These are phyloP conservation scores for Drosophila colorata DNA, from an alignment of 2,888 invertebrate genomes.

Conservation along the genomic window DNA sequence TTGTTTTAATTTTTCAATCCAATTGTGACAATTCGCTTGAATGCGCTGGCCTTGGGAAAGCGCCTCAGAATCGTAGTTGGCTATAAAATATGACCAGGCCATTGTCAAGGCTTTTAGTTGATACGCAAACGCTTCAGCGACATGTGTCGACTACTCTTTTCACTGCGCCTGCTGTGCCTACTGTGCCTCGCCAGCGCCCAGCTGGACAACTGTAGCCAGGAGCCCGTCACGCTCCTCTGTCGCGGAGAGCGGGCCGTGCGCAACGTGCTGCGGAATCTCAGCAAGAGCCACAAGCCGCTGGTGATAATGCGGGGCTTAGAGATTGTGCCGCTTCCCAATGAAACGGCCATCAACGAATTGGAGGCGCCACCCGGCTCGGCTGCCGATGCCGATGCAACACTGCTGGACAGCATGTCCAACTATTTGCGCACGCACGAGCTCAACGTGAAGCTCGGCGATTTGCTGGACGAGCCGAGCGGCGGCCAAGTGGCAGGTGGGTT, in stretches of 20 bases:
- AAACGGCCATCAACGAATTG: conserved; percentile 61
- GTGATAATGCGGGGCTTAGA: conserved; percentile 83
- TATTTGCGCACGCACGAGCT: conserved; percentile 91
- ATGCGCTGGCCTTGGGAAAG: conserved; percentile 75
- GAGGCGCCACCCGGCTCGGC: conserved; percentile 16
- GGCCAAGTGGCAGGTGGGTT: conserved; percentile 52
- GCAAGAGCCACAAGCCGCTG: conserved; percentile 79
- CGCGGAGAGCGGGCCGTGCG: conserved; percentile 86
- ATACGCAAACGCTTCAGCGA: conserved; percentile 52
- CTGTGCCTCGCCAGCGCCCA: conserved; percentile 47
- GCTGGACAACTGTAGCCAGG: conserved; percentile 52
- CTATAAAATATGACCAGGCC: conserved; percentile 71
- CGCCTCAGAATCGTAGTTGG: conserved; percentile 37
- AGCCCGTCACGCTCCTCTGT: conserved; percentile 83
- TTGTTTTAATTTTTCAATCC: conserved; percentile 70
- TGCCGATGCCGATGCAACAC: conserved; percentile 35
- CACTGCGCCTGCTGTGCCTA: conserved; percentile 43
- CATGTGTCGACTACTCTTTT: conserved; percentile 51
- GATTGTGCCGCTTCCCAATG: conserved; percentile 74
- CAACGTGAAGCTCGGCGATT: conserved; percentile 89
- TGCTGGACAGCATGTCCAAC: conserved; percentile 87
- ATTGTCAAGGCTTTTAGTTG: conserved; percentile 73
- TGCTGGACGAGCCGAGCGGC: conserved; percentile 85
- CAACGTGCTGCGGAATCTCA: conserved; percentile 87
- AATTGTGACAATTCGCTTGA: conserved; percentile 69